Percentiles rank a stretch among this genome's conserved stretches.
phyloP scores from a whole-genome alignment of 64 coral and sea anemone species.

The Actinia equina region DNA sequence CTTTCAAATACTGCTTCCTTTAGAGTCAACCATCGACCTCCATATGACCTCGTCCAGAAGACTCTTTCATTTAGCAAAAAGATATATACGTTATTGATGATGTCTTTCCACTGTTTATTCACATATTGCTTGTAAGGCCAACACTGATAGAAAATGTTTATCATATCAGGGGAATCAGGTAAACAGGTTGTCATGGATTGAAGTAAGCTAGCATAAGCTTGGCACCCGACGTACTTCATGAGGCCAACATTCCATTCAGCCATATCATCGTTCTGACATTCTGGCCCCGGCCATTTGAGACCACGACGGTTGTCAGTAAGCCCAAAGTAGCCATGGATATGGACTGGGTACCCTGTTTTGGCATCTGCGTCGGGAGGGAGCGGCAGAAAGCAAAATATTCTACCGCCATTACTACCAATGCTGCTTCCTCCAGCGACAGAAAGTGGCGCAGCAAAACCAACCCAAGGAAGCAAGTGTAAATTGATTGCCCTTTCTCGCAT shows the following conservation, averaged over 20 bases:
- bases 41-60: conserved; percentile 35
- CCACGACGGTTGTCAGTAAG: conserved; percentile 84
- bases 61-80: conserved; percentile 27
- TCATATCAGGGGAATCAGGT: background rate
- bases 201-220: conserved; percentile 62
- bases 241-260: conserved; percentile 86
- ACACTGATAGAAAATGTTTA: conserved; percentile 35
- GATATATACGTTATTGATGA: conserved; percentile 54
- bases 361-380: conserved; percentile 80
- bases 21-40: conserved; percentile 52
- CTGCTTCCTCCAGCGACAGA: background rate
- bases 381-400: conserved; percentile 89
- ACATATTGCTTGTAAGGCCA: conserved; percentile 62
- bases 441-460: conserved; percentile 62
- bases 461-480: conserved; percentile 67
- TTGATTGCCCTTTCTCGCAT: conserved; percentile 49
- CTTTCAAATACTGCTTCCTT: conserved; percentile 32
- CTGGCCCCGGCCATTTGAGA: conserved; percentile 81
- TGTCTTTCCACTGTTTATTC: conserved; percentile 50
- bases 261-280: conserved; percentile 79
- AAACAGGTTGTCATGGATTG: conserved; percentile 5
- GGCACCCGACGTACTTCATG: conserved; percentile 38
- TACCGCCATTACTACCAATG: conserved; percentile 34
- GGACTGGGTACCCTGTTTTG: conserved; percentile 79
- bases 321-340: conserved; percentile 91